Base-by-base conservation (phyloP, 2,113 vertebrate genomes). In the Cephalopholis sonnerati region DNA sequence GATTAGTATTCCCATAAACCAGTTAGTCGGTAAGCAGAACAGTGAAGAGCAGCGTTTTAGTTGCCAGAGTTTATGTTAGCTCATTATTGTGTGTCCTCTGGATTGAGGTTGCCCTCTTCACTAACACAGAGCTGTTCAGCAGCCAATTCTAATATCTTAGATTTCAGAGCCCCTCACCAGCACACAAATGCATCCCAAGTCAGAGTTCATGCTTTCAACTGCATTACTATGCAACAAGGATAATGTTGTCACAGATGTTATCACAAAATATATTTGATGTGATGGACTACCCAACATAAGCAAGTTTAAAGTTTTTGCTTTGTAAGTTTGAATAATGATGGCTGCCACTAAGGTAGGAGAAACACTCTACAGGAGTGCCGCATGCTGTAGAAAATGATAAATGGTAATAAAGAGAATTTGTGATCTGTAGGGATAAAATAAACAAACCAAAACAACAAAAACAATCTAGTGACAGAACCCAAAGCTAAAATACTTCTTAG, bases 101-200 rank as follows among this genome's bases (percentile, higher is more conserved):
- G 48, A 69, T 17, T 20, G 8, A 16, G 41, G 53, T 20, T 27
- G 7, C 5, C 2, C 32, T 44, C 53, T 36, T 36, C 32, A 39
- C 16, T 55, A 25, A 25, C 54, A 24, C 39, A 39, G 29, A 69
- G 46, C 32, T 58, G n/a, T 41, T 66, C 51, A 39, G 53, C 44
- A 46, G 36, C 27, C 2, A 46, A 17, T 18, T 73, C 17, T 59
- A 24, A 9, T 1, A 20, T 48, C n/a, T 59, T 54, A 46, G 5
- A 36, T 53, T 84, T 68, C 53, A 73, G 24, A 61, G 18, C 32
- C 12, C 8, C 22, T 36, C 24, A 44, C 17, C n/a, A 8, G 64
- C 25, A 64, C 66, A 18, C n/a, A 55, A 74, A 84, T 27, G 12
- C 29, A 61, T 51, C 44, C 61, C 27, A 44, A 53, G 66, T 65